Conservation (phyloP, 2,113 vertebrate species). For the Trichechus manatus region DNA sequence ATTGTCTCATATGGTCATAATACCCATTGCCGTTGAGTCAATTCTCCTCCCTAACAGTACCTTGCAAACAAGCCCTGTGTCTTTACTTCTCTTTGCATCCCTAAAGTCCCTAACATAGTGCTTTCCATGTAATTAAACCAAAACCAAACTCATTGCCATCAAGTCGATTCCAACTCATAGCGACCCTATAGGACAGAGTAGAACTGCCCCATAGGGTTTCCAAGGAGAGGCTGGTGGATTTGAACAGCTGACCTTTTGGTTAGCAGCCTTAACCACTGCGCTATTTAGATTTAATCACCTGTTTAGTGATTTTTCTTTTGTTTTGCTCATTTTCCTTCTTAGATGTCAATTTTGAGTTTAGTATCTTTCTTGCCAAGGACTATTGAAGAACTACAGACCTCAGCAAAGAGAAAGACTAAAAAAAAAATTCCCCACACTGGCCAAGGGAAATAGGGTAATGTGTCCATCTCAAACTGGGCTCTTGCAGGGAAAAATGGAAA, state of each 20-base stretch:
- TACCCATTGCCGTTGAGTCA: not conserved
- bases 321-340: not conserved
- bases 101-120: too few species aligned
- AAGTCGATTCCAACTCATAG: too few species aligned
- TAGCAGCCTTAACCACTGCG: too few species aligned
- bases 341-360: conserved; percentile 24
- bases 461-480: not conserved
- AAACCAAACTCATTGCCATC: not conserved
- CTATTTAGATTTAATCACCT: not conserved
- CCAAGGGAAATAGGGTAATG: not conserved
- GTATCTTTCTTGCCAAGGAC: conserved; percentile 19
- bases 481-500: not conserved
- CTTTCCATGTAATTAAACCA: too few species aligned
- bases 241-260: too few species aligned
- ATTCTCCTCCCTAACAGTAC: too few species aligned
- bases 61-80: too few species aligned
- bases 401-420: not conserved
- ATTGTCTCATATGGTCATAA: not conserved
- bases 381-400: not conserved
- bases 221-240: too few species aligned
- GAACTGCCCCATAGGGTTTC: too few species aligned
- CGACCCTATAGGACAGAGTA: too few species aligned
- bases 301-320: not conserved
- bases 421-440: not conserved
- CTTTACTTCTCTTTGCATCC: too few species aligned